Percentiles rank a stretch among this genome's conserved stretches.
Conservation (phyloP, 2,113 vertebrate genomes). For the Anas platyrhynchos region DNA sequence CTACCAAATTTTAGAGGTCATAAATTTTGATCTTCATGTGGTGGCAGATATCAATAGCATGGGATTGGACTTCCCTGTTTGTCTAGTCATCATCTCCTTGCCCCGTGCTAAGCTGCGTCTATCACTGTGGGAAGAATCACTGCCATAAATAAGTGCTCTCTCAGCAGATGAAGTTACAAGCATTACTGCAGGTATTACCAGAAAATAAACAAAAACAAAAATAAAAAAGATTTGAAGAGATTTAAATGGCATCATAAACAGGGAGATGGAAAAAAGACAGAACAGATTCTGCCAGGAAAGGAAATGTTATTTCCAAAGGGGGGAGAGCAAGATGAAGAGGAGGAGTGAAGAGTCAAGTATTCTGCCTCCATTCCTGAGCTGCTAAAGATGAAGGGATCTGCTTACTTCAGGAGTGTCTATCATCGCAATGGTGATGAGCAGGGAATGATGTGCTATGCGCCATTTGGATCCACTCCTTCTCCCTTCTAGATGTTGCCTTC, state of each 20-base stretch:
- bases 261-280: neutral
- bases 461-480: neutral
- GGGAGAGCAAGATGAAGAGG: neutral
- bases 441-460: accelerated
- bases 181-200: neutral
- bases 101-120: neutral
- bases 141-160: neutral
- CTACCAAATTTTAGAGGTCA: neutral
- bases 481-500: neutral
- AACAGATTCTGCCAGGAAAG: neutral
- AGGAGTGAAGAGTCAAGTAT: neutral
- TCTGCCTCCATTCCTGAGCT: neutral
- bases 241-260: neutral
- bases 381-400: neutral
- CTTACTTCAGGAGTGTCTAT: neutral
- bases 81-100: neutral
- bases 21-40: neutral
- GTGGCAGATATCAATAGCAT: neutral
- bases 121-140: neutral
- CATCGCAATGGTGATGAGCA: neutral
- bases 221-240: neutral
- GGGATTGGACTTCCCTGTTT: neutral
- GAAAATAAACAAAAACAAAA: too few relatives aligned
- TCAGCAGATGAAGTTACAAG: neutral
- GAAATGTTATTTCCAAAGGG: neutral